Percentiles rank a stretch among this genome's conserved stretches.
Conservation (phyloP, 2,888 invertebrate genomes). For the Hoplodrina blanda region DNA sequence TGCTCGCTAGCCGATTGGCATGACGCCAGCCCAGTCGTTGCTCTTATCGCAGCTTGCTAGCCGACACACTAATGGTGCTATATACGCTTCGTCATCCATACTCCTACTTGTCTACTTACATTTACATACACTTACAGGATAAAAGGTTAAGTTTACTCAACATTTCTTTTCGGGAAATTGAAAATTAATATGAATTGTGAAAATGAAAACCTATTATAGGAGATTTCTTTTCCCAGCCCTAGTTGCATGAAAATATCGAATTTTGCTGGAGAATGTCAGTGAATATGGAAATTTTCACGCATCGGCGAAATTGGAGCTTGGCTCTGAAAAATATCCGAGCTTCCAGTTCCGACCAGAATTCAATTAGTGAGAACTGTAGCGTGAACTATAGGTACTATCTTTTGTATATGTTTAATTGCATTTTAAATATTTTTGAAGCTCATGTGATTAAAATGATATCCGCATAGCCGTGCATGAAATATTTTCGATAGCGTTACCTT, state of each 20-base stretch:
- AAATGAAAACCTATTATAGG: background rate
- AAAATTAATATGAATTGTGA: background rate
- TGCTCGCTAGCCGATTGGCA: slow-evolving; percentile 65
- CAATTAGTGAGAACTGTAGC: slow-evolving; percentile 76
- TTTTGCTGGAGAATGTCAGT: slow-evolving; percentile 7
- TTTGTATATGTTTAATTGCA: slow-evolving; percentile 47
- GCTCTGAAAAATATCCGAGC: slow-evolving; percentile 62
- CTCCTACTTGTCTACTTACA: slow-evolving; percentile 26
- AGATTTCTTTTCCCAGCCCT: slow-evolving; percentile 7
- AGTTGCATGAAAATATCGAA: slow-evolving; percentile 34
- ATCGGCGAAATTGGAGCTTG: slow-evolving; percentile 53
- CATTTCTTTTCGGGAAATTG: background rate
- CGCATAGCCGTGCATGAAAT: background rate
- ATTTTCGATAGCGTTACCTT: background rate
- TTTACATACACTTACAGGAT: slow-evolving; percentile 2
- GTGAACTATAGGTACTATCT: slow-evolving; percentile 63
- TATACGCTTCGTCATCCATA: slow-evolving; percentile 22
- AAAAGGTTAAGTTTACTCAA: background rate
- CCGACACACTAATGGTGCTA: slow-evolving; percentile 50
- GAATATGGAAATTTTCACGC: slow-evolving; percentile 61
- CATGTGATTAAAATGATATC: slow-evolving; percentile 13
- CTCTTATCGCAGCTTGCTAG: slow-evolving; percentile 65
- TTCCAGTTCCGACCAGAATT: slow-evolving; percentile 66
- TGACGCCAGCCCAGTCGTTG: slow-evolving; percentile 65
- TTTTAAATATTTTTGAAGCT: slow-evolving; percentile 44